Base-by-base conservation (phyloP, 30 jellyfish, hydroid and myxozoan species). In the Pelagia noctiluca region DNA sequence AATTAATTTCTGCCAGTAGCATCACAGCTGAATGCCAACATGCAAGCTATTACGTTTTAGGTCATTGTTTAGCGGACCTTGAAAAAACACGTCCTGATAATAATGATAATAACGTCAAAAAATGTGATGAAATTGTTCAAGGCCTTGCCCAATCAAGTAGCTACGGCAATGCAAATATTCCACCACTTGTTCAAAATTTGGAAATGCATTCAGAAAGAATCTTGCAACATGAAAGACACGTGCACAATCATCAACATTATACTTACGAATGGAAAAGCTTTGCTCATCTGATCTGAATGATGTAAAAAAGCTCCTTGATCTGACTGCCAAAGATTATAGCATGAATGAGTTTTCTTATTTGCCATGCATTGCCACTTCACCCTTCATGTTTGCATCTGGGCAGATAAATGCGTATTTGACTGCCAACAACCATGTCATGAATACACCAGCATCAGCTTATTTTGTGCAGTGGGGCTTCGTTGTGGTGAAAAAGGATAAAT, bases 311-410 rank as follows among this genome's bases (percentile, higher is more conserved):
- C 82, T 69, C 31, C 82, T 69, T 69, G 82, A 32, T 38, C 25
- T 69, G 31, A 69, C 82, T 29, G 53, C 82, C 29, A 69, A 69
- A 16, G 82, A 69, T 19, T 69, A 69, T 64, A 52, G 77, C 52
- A 10, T 64, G 36, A 64, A 64, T 64, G 77, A 64, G 33, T 52
- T 64, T 3, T 64, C 16, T 52, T 64, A 64, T 28, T 22, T 64
- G 26, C 77, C 77, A 21, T 28, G 77, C 33, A 24, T 64, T 31
- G 77, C 77, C 33, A 8, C 26, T 7, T 19, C 50, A 28, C 77
- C 77, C 36, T 61, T 61, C 21, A 33, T 61, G 3, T 64, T 7
- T 64, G 77, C 77, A 22, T 64, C 50, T n/a, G n/a, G n/a, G n/a
- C 62, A n/a, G n/a, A 48, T 11, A 13, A 11, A 11, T 48, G n/a